phyloP scores from a whole-genome alignment of 1,140 invertebrate species.

The Nephotettix cincticeps region DNA sequence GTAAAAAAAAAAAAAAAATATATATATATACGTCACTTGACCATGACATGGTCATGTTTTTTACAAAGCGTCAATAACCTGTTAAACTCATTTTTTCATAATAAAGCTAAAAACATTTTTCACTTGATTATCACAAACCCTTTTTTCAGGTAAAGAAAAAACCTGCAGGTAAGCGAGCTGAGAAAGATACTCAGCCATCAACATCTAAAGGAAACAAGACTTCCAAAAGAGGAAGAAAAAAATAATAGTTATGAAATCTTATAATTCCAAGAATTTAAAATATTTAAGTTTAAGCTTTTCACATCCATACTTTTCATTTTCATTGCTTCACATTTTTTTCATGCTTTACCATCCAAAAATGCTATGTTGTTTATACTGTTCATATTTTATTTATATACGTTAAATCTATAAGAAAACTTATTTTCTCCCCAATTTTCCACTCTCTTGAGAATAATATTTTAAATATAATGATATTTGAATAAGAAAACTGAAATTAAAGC shows the following conservation, averaged over 20 bases:
- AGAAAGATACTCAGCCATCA: not conserved
- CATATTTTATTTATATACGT: not conserved
- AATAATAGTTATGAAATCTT: not conserved
- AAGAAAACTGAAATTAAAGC: no score
- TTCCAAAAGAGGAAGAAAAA: conserved; percentile 9
- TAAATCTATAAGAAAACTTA: no score
- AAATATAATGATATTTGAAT: no score
- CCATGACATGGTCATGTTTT: no score
- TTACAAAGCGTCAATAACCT: no score
- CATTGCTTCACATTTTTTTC: not conserved
- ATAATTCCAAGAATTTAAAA: not conserved
- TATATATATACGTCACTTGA: no score
- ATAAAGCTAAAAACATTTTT: no score
- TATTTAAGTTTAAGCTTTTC: no score
- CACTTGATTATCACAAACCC: no score
- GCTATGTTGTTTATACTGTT: not conserved
- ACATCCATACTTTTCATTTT: not conserved
- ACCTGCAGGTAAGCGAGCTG: conserved; percentile 2
- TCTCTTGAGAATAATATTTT: not conserved
- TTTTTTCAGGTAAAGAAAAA: conserved; percentile 48
- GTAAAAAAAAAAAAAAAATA: no score
- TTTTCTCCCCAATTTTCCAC: not conserved
- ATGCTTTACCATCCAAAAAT: not conserved
- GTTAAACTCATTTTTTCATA: no score
- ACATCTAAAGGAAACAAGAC: conserved; percentile 11